phyloP scores from a whole-genome alignment of 1,140 invertebrate genomes.

The Yoshiicerus persimilis region DNA sequence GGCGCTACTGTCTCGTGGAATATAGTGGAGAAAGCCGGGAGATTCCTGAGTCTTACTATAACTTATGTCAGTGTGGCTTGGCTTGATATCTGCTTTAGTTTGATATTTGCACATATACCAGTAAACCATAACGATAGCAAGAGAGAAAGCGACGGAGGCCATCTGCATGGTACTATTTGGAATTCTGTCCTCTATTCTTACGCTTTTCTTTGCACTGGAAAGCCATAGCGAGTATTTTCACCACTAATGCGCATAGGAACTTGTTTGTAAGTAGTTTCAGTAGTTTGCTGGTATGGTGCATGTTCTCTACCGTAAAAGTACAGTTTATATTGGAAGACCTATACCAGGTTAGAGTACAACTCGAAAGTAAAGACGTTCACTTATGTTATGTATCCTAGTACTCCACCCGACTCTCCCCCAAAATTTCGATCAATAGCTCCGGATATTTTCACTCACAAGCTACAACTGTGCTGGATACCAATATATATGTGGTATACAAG shows the following conservation, averaged over 20 bases:
- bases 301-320: no score
- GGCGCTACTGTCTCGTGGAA: neutral
- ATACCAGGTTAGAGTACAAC: neutral
- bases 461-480: neutral
- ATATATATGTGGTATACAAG: neutral
- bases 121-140: neutral
- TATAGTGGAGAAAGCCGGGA: neutral
- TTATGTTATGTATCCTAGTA: neutral
- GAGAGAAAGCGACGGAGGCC: neutral
- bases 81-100: neutral
- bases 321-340: neutral
- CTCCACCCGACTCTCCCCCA: neutral
- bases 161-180: constrained; percentile 6
- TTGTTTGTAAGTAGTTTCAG: neutral
- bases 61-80: neutral
- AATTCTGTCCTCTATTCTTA: neutral
- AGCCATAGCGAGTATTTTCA: neutral
- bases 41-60: neutral
- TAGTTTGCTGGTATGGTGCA: neutral
- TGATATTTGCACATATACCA: neutral
- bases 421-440: constrained; percentile 6
- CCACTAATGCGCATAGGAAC: neutral
- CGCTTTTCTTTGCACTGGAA: neutral
- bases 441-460: constrained; percentile 13
- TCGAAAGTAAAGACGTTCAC: neutral